These are phyloP conservation scores for Meteorus colon DNA, from an alignment of 2,888 invertebrate genomes.

Conservation along the genomic window DNA sequence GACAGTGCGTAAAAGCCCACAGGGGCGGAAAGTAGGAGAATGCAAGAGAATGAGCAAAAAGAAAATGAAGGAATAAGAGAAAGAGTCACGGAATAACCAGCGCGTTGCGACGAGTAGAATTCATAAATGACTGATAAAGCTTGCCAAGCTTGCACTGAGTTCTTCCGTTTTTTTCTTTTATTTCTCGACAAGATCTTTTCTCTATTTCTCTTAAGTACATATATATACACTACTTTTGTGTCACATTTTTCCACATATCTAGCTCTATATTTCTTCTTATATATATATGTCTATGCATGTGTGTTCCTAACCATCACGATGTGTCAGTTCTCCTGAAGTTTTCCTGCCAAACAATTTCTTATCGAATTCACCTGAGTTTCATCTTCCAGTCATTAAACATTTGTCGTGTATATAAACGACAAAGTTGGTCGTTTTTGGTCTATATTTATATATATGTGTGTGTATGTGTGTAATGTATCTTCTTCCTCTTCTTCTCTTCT, in stretches of 20 bases:
- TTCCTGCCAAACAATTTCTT: conserved; percentile 50
- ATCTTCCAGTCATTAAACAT: conserved; percentile 63
- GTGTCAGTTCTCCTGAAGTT: conserved; percentile 16
- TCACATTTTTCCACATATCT: background rate
- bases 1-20: conserved; percentile 47
- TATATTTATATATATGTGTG: conserved; percentile 31
- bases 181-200: conserved; percentile 34
- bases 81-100: conserved; percentile 17
- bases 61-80: background rate
- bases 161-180: conserved; percentile 34
- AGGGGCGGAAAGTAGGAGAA: background rate
- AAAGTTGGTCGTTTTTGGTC: conserved; percentile 17
- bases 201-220: conserved; percentile 49
- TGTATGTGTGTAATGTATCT: conserved; percentile 15
- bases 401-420: conserved; percentile 45
- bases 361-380: conserved; percentile 56
- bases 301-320: conserved; percentile 21
- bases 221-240: background rate
- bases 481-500: conserved; percentile 21
- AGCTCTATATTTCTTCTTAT: background rate
- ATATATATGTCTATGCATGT: background rate
- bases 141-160: conserved; percentile 33
- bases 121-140: conserved; percentile 52
- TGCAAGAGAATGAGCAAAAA: background rate
- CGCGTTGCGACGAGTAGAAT: conserved; percentile 37